Conservation (phyloP, 1,140 invertebrate genomes). For the Formica exsecta region DNA sequence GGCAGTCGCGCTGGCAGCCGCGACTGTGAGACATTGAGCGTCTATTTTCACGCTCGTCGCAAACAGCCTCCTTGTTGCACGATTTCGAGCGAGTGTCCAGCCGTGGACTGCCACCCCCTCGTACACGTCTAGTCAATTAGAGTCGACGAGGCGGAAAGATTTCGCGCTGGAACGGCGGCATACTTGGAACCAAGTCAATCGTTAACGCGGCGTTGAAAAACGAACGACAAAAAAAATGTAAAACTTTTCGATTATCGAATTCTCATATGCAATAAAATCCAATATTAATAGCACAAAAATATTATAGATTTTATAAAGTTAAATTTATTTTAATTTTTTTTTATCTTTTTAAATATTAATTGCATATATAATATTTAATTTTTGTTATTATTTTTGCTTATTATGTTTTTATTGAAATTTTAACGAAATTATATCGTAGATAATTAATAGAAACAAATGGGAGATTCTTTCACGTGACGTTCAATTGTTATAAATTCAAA, state of each 20-base stretch:
- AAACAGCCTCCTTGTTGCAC: conserved; percentile 78
- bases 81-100: conserved; percentile 59
- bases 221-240: neutral
- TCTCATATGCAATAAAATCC: neutral
- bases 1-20: conserved; percentile 76
- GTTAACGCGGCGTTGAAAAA: neutral
- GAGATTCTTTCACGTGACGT: conserved; percentile 22
- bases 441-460: conserved; percentile 50
- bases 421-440: too few species aligned
- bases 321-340: too few species aligned
- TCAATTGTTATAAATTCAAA: conserved; percentile 32
- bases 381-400: too few species aligned
- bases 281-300: neutral
- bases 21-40: conserved; percentile 80
- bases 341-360: too few species aligned
- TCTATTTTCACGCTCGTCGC: conserved; percentile 82
- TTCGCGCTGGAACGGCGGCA: conserved; percentile 34
- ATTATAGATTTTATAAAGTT: too few species aligned
- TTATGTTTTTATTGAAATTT: too few species aligned
- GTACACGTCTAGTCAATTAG: conserved; percentile 65
- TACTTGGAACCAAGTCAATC: conserved; percentile 37
- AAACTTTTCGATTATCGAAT: neutral
- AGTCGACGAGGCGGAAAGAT: conserved; percentile 41
- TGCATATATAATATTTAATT: too few species aligned
- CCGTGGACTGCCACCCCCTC: conserved; percentile 19